phyloP scores from a whole-genome alignment of 2,113 vertebrate genomes.

The Ciconia boyciana region DNA sequence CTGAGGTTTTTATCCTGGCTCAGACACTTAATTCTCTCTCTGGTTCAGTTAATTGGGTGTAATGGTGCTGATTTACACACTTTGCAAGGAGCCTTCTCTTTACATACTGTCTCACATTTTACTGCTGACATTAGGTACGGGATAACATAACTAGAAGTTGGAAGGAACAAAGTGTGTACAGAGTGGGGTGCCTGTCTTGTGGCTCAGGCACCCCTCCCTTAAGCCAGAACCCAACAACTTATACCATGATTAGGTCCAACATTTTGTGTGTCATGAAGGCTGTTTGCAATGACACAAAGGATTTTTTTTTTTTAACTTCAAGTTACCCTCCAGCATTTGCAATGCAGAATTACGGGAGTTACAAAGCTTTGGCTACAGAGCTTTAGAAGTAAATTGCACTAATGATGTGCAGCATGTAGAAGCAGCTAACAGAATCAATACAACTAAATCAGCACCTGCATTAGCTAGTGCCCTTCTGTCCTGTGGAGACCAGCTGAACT shows the following conservation, averaged over 20 bases:
- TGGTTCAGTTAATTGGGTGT: neutral
- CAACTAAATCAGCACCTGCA: neutral
- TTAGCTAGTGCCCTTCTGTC: neutral
- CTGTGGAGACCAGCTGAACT: neutral
- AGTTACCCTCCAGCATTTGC: neutral
- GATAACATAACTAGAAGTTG: neutral
- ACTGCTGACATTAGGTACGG: neutral
- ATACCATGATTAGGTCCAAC: neutral
- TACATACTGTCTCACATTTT: neutral
- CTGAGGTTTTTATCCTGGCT: conserved; percentile 26
- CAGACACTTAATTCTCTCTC: neutral
- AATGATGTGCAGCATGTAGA: neutral
- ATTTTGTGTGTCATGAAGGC: neutral
- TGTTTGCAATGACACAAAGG: neutral
- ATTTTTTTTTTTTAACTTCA: neutral
- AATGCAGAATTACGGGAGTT: neutral
- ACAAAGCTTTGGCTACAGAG: neutral
- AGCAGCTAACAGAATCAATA: neutral
- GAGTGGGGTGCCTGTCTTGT: neutral
- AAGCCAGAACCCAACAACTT: neutral
- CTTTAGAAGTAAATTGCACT: neutral
- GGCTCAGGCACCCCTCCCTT: neutral
- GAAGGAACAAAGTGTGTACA: neutral
- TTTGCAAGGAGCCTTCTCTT: neutral
- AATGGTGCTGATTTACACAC: neutral